Conservation (phyloP, 2,888 invertebrate species). For the Trileptium ribeirensis region DNA sequence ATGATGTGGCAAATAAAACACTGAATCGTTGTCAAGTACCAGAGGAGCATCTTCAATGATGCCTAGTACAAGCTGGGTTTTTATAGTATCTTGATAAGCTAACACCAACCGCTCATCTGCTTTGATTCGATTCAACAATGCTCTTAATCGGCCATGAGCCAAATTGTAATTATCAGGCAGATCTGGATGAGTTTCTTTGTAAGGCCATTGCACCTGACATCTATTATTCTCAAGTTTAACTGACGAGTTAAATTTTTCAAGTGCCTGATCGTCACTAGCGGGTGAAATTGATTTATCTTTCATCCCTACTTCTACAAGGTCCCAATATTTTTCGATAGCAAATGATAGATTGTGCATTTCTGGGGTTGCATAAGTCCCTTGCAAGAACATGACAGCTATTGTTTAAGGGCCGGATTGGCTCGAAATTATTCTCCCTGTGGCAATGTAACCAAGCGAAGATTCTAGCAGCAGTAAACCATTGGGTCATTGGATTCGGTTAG, state of each 20-base stretch:
- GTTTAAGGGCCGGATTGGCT: neutral
- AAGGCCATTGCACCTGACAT: neutral
- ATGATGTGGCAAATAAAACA: conserved; percentile 33
- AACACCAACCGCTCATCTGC: neutral
- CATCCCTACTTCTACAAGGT: neutral
- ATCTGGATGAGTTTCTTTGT: neutral
- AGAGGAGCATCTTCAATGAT: conserved; percentile 23
- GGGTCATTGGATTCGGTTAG: neutral
- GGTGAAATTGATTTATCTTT: neutral
- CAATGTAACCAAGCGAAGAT: neutral
- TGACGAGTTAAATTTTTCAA: neutral
- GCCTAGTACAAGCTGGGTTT: conserved; percentile 11
- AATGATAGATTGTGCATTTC: too few species aligned
- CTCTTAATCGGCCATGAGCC: neutral
- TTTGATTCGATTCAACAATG: neutral
- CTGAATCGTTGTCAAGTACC: neutral
- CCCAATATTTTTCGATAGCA: neutral
- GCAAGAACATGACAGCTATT: neutral
- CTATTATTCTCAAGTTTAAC: neutral
- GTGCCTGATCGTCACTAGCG: neutral
- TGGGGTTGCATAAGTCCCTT: too few species aligned
- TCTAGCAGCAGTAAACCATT: neutral
- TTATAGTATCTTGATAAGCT: conserved; percentile 21
- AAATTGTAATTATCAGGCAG: neutral
- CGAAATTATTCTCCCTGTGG: neutral